A percentile compares a stretch with the other conserved stretches of the same genome.
Evolutionary conservation across 2,888 invertebrate genomes (phyloP).

Genomic region (Aquatica leii): DNA sequence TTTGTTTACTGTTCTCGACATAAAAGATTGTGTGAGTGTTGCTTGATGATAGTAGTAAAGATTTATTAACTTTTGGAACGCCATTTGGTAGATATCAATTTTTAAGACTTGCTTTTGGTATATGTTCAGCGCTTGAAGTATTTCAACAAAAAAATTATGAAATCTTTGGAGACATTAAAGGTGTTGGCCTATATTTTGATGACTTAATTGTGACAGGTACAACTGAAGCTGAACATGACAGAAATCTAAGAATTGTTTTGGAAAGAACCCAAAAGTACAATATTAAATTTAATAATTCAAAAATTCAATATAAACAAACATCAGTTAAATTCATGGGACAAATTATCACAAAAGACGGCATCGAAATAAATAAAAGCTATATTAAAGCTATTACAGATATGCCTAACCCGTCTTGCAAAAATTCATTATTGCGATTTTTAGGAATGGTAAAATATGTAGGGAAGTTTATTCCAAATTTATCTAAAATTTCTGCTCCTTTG

Average conservation of each 20-base stretch:
- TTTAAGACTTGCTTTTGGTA: slow-evolving; percentile 37
- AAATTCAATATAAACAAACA: slow-evolving; percentile 21
- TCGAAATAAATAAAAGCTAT: slow-evolving; percentile 14
- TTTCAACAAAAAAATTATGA: slow-evolving; percentile 39
- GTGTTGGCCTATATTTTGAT: slow-evolving; percentile 45
- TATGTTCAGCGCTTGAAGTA: slow-evolving; percentile 41
- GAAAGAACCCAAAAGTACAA: slow-evolving; percentile 8
- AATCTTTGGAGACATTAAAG: slow-evolving; percentile 43
- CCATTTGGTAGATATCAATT: slow-evolving; percentile 41
- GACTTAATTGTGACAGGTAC: slow-evolving; percentile 40
- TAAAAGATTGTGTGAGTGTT: slow-evolving; percentile 20
- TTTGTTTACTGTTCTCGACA: slow-evolving; percentile 29
- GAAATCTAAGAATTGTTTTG: slow-evolving; percentile 13
- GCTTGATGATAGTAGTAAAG: slow-evolving; percentile 12
- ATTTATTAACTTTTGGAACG: slow-evolving; percentile 28
- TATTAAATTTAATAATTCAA: slow-evolving; percentile 25
- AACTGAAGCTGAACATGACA: slow-evolving; percentile 32
- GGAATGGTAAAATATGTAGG: slow-evolving; percentile 4
- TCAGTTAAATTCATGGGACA: slow-evolving; percentile 32
- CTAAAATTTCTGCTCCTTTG: neutral
- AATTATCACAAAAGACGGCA: slow-evolving; percentile 14
- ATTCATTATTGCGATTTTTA: slow-evolving; percentile 36
- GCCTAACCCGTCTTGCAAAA: slow-evolving; percentile 24
- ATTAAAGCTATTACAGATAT: slow-evolving; percentile 41
- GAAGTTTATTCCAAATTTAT: slow-evolving; percentile 6